Base-by-base conservation (phyloP, 2,888 invertebrate genomes). In the Blastobasis lacticolella region DNA sequence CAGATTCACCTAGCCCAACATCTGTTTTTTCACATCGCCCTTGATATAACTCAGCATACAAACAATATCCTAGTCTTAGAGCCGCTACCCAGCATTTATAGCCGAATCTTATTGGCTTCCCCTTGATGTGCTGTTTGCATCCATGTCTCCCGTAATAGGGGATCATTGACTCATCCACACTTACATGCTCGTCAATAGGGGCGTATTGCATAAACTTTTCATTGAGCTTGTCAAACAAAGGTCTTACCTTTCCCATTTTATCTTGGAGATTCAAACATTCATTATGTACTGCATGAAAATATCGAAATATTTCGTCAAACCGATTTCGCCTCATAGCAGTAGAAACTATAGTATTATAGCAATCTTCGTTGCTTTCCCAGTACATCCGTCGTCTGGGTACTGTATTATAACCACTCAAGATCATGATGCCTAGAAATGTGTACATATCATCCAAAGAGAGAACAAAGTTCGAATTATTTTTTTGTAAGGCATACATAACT, bases 151-250 rank as follows among this genome's bases (percentile, higher is more conserved):
- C 71, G 55, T 57, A 74, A 58, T 74, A 75, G 5, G 67, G 68
- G 42, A 69, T 62, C 71, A 75, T 71, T 10, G 62, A 57, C 57
- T 75, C 67, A 56, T 72, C 73, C 51, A 71, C 52, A 51, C 60
- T 57, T 38, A 65, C 55, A 46, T 58, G 52, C 60, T 59, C 58
- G 46, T 66, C 61, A 37, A 51, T 41, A 40, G 55, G 56, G 10
- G 54, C 56, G 55, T 59, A 51, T 49, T 59, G 55, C 10, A 59
- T 6, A 62, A 61, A 67, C 48, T 57, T 65, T 54, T 53, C 47
- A 54, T 67, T 69, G 40, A 69, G 55, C 9, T 57, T 53, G 49
- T 63, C 37, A 36, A 10, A 64, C 6, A 69, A 45, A 42, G 67
- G 69, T 6, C 63, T 58, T 37, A 69, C 56, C 63, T 71, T 69